Conservation (phyloP, 2,797 vertebrate genomes). For the Sebastes trivittatus region DNA sequence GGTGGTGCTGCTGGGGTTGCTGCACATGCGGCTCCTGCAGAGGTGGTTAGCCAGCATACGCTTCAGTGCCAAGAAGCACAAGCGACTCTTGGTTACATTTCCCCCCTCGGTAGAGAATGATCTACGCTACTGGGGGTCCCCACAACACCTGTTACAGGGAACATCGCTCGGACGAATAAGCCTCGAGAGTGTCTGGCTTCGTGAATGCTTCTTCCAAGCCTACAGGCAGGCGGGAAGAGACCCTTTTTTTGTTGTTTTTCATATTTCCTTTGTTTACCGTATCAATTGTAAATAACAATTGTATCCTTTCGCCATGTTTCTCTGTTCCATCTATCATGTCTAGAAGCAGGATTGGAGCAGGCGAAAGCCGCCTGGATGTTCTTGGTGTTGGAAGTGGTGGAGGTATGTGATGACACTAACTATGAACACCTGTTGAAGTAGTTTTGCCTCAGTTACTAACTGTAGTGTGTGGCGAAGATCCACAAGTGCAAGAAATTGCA, state of each 20-base stretch:
- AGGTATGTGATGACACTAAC: constrained; percentile 76
- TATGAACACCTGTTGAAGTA: not conserved
- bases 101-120: too few relatives aligned
- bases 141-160: too few relatives aligned
- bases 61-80: too few relatives aligned
- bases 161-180: too few relatives aligned
- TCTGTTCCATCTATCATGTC: not conserved
- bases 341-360: constrained; percentile 80
- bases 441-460: not conserved
- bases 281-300: not conserved
- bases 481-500: not conserved
- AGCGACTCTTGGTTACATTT: too few relatives aligned
- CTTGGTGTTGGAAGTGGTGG: constrained; percentile 88
- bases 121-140: too few relatives aligned
- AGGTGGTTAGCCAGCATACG: too few relatives aligned
- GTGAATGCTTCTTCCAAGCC: too few relatives aligned
- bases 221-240: too few relatives aligned
- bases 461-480: not conserved
- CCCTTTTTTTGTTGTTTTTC: not conserved
- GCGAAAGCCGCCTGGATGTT: constrained; percentile 84
- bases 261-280: not conserved
- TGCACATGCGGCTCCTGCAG: too few relatives aligned
- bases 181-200: too few relatives aligned
- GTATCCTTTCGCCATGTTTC: not conserved
- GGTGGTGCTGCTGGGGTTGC: too few relatives aligned